Conservation (phyloP, 2,113 vertebrate species). For the Nothobranchius furzeri region DNA sequence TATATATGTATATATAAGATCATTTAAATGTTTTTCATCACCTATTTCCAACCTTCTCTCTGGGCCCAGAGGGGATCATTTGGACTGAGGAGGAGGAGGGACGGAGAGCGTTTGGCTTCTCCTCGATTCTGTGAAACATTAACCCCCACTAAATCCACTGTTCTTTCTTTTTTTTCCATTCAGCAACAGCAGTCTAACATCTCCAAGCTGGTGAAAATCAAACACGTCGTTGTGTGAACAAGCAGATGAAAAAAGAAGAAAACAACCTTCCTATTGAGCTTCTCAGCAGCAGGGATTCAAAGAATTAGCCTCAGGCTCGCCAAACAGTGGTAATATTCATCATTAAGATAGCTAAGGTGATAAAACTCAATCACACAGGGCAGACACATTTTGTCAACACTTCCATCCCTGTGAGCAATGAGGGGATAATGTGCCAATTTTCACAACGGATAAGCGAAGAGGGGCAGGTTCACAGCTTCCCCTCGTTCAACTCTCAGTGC, state of each 20-base stretch:
- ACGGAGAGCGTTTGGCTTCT: constrained; percentile 45
- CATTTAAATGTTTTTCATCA: constrained; percentile 2
- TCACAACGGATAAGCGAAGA: constrained; percentile 38
- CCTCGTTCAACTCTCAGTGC: constrained; percentile 12
- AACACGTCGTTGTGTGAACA: constrained; percentile 63
- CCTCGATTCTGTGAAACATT: constrained; percentile 61
- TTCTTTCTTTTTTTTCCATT: constrained; percentile 44
- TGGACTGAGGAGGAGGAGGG: constrained; percentile 43
- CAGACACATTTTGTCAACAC: constrained; percentile 51
- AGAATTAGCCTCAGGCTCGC: constrained; percentile 59
- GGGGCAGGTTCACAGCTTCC: constrained; percentile 25
- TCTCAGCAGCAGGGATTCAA: constrained; percentile 65
- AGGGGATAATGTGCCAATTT: constrained; percentile 35
- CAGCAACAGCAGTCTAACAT: constrained; percentile 69
- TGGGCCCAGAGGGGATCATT: constrained; percentile 37
- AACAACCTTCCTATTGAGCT: constrained; percentile 60
- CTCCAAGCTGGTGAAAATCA: constrained; percentile 60
- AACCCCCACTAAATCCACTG: constrained; percentile 66
- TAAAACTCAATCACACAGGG: constrained; percentile 39
- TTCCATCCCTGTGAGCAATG: constrained; percentile 29
- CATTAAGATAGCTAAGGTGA: constrained; percentile 51
- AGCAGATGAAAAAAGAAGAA: constrained; percentile 57
- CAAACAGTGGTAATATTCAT: constrained; percentile 65
- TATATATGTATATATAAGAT: background rate
- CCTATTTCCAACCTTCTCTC: constrained; percentile 40